Evolutionary conservation across 1,140 invertebrate species (phyloP), one percentile per base, ranked within the genome.

Genomic region (Stenopsyche tienmushanensis): DNA sequence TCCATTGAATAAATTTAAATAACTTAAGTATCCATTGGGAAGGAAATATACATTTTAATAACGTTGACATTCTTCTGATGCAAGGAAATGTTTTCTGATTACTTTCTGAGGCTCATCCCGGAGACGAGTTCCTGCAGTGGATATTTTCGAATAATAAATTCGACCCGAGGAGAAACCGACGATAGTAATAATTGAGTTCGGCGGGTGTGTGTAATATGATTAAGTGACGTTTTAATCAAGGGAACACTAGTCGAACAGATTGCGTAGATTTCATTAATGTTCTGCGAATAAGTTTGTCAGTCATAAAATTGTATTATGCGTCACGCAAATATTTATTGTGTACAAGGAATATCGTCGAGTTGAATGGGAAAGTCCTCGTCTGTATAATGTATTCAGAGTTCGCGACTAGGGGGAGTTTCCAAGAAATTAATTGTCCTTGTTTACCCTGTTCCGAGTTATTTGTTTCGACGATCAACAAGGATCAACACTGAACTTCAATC

Each of bases 1-100:
- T 60, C 44, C 57, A 60, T 60, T 60, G 57, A 60, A 60, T 60
- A 60, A 60, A 60, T 60, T 60, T 60, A 47, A 60, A 60, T 60
- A 60, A 60, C 26, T 60, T 47, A 34, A 47, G 42, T 24, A 23
- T 39, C 44, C 57, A 60, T 60, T 41, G 57, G 57, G 18, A 41
- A 18, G 44, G 41, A 57, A 60, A 60, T 60, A 60, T 60, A 60
- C 39, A 60, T 60, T 60, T 60, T 60, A 60, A 60, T 60, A 60
- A 60, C 57, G 57, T 60, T 41, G 42, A 60, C 57, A 42, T 26
- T 17, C 25, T 60, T 26, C 57, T 29, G 57, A 47, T 60, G 57
- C 21, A 41, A 47, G 42, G 57, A 34, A 60, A 47, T 47, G 57
- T 60, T 60, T 47, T 60, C 57, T 45, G 42, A 60, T 60, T 47